Conservation (phyloP, 2,797 vertebrate species). For the Poecilia picta region DNA sequence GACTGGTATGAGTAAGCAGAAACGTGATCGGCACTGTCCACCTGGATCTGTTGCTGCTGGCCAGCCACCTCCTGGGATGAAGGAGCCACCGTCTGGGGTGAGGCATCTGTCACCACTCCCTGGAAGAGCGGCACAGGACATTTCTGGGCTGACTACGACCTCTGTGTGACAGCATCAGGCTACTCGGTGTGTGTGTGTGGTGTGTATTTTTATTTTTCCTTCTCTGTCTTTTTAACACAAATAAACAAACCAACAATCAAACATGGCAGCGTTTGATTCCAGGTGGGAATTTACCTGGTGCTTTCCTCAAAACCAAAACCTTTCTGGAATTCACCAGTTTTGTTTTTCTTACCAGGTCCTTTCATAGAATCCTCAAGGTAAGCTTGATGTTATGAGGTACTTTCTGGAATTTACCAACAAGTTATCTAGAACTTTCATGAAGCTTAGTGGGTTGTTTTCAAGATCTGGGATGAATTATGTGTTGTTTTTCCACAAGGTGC, state of each 20-base stretch:
- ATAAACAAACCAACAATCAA: not conserved
- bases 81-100: slow-evolving; percentile 93
- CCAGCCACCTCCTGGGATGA: slow-evolving; percentile 94
- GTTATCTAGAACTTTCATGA: not conserved
- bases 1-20: slow-evolving; percentile 96
- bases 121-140: slow-evolving; percentile 63
- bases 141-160: slow-evolving; percentile 26
- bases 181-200: not conserved
- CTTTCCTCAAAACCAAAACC: not conserved
- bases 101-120: slow-evolving; percentile 95
- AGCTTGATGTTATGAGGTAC: not conserved
- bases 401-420: not conserved
- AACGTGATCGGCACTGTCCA: slow-evolving; percentile 92
- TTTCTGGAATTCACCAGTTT: not conserved
- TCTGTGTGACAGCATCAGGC: not conserved
- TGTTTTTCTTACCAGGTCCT: not conserved
- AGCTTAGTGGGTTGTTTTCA: not conserved
- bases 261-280: too few relatives aligned
- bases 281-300: not conserved
- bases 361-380: not conserved
- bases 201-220: not conserved
- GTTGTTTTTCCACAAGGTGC: not conserved
- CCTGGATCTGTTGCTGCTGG: slow-evolving; percentile 95
- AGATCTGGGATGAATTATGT: not conserved
- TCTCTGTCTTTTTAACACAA: not conserved